phyloP scores from a whole-genome alignment of 2,113 vertebrate genomes.

The Aegithalos caudatus region DNA sequence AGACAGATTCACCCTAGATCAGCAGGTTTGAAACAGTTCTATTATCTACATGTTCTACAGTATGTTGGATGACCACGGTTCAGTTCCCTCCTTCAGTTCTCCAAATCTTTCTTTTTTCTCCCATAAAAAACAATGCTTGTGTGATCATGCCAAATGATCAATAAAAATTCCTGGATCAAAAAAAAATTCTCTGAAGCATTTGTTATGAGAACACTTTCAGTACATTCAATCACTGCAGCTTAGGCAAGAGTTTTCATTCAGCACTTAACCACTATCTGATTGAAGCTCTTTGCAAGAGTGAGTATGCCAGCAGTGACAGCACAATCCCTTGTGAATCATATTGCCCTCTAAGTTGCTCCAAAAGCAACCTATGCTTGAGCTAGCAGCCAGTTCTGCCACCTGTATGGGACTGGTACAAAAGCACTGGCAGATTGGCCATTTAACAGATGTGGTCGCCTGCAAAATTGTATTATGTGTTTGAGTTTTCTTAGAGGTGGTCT shows the following conservation, averaged over 20 bases:
- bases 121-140: background rate
- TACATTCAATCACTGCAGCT: background rate
- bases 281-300: background rate
- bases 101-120: background rate
- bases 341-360: background rate
- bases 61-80: background rate
- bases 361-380: background rate
- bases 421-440: background rate
- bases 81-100: background rate
- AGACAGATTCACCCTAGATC: background rate
- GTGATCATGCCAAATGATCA: background rate
- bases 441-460: background rate
- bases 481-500: conserved; percentile 10
- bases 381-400: background rate
- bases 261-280: background rate
- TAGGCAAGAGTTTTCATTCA: conserved; percentile 1
- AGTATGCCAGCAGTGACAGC: background rate
- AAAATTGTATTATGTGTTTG: background rate
- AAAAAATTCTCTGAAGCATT: background rate
- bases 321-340: background rate
- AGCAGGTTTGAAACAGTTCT: background rate
- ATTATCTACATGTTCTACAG: background rate
- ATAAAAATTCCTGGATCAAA: background rate
- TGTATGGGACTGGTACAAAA: background rate
- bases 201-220: background rate